A percentile compares a stretch with the other conserved stretches of the same genome.
Conservation (phyloP, 2,113 vertebrate genomes). For the Misgurnus mizolepis region DNA sequence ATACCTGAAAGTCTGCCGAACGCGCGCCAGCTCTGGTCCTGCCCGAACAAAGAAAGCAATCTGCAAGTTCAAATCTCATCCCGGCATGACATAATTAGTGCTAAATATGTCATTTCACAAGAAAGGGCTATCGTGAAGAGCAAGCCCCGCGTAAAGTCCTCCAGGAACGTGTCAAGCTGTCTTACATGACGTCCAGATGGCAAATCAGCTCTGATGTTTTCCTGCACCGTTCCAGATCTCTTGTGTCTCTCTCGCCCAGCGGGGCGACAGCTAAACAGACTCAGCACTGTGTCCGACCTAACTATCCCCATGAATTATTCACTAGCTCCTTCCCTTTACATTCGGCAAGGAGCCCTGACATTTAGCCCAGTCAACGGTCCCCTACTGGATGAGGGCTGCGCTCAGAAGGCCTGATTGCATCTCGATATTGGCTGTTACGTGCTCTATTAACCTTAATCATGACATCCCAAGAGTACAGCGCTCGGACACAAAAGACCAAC, state of each 20-base stretch:
- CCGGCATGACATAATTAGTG: conserved; percentile 4
- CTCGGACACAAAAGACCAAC: conserved; percentile 8
- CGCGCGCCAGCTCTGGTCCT: conserved; percentile 57
- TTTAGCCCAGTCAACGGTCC: conserved; percentile 59
- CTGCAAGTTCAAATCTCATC: conserved; percentile 3
- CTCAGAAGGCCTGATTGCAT: conserved; percentile 53
- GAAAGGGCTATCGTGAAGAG: conserved; percentile 8
- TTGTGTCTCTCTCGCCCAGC: conserved; percentile 22
- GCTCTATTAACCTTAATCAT: conserved; percentile 52
- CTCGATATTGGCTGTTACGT: conserved; percentile 51
- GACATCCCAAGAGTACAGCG: conserved; percentile 17
- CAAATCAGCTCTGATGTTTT: conserved; percentile 48
- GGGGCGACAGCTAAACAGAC: conserved; percentile 61
- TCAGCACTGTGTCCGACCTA: conserved; percentile 62
- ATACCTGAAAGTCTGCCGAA: conserved; percentile 66
- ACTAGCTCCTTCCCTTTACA: conserved; percentile 51
- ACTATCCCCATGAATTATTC: conserved; percentile 68
- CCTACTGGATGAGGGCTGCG: conserved; percentile 56
- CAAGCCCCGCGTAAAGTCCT: not conserved
- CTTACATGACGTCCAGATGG: conserved; percentile 69
- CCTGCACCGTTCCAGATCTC: conserved; percentile 27
- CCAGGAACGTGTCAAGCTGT: conserved; percentile 65
- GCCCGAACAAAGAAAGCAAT: conserved; percentile 34
- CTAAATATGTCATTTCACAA: conserved; percentile 30
- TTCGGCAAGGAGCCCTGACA: conserved; percentile 58